A percentile compares a stretch with the other conserved stretches of the same genome.
Evolutionary conservation across 2,888 invertebrate genomes (phyloP).

Genomic region (Chymomyza caudatula): DNA sequence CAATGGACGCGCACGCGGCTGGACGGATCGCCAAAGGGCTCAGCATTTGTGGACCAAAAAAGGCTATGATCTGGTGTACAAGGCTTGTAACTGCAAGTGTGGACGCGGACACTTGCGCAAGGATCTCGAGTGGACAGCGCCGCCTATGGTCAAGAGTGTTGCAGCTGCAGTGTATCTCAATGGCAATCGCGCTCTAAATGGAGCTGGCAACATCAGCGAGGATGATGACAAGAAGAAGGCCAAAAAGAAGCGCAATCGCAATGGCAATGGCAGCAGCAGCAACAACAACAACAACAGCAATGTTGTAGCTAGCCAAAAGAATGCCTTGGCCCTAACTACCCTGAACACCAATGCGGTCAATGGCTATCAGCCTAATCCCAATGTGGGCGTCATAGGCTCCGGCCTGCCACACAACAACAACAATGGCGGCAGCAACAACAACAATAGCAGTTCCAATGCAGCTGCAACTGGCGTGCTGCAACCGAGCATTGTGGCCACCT

Average conservation of each 20-base stretch:
- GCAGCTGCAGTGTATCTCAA: slow-evolving; percentile 19
- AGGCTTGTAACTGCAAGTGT: slow-evolving; percentile 96
- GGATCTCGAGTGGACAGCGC: slow-evolving; percentile 94
- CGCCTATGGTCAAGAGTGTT: slow-evolving; percentile 75
- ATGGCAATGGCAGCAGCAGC: slow-evolving; percentile 55
- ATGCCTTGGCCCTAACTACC: slow-evolving; percentile 80
- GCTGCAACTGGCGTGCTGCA: slow-evolving; percentile 34
- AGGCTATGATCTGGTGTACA: slow-evolving; percentile 96
- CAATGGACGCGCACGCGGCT: slow-evolving; percentile 93
- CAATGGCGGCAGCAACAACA: slow-evolving; percentile 30
- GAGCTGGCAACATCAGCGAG: slow-evolving; percentile 70
- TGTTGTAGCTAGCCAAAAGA: slow-evolving; percentile 78
- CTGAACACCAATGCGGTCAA: slow-evolving; percentile 65
- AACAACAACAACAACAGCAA: slow-evolving; percentile 57
- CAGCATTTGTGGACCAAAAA: slow-evolving; percentile 99
- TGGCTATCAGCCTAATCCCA: slow-evolving; percentile 54
- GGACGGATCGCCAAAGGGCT: slow-evolving; percentile 95
- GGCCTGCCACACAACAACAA: slow-evolving; percentile 63
- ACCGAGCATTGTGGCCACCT: slow-evolving; percentile 49
- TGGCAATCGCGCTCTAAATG: slow-evolving; percentile 23
- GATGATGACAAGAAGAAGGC: slow-evolving; percentile 80
- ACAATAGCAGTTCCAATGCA: background rate
- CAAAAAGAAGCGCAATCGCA: slow-evolving; percentile 84
- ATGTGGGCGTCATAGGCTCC: slow-evolving; percentile 75
- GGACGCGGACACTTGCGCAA: slow-evolving; percentile 95